A percentile compares a stretch with the other conserved stretches of the same genome.
phyloP scores from a whole-genome alignment of 2,888 invertebrate genomes.

The Pyrrhia umbra region DNA sequence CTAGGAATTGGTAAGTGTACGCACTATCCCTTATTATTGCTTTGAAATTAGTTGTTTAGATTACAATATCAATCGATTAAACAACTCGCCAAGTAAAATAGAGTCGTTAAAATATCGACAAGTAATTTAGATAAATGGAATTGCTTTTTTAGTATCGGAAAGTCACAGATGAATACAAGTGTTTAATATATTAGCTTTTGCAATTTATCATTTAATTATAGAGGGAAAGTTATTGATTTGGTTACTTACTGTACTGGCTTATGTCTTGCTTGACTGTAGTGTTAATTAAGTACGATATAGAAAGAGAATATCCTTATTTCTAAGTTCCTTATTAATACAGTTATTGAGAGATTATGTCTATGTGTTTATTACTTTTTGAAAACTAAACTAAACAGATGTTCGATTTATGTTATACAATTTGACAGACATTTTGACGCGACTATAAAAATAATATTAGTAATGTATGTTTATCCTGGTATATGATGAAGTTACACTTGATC shows the following conservation, averaged over 20 bases:
- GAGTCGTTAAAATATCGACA: conserved; percentile 56
- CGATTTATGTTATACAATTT: no score
- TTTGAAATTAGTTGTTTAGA: conserved; percentile 63
- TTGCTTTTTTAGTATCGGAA: conserved; percentile 45
- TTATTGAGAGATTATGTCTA: background rate
- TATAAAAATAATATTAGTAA: no score
- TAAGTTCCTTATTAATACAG: background rate
- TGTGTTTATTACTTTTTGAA: no score
- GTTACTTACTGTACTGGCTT: background rate
- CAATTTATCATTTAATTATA: conserved; percentile 15
- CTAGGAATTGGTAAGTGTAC: conserved; percentile 14
- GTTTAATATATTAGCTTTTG: conserved; percentile 12
- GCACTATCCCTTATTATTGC: conserved; percentile 42
- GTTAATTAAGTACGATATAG: background rate
- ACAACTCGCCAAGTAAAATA: conserved; percentile 45
- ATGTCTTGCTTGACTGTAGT: background rate
- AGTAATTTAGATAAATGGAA: conserved; percentile 62
- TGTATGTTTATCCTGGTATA: no score
- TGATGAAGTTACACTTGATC: no score
- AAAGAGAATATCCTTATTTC: background rate
- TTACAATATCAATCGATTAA: conserved; percentile 65
- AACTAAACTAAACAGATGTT: background rate
- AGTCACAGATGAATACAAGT: conserved; percentile 37
- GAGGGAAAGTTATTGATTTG: background rate
- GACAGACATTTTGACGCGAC: no score